Percentiles rank a stretch among this genome's conserved stretches.
Conservation (phyloP, 2,888 invertebrate species). For the Perithous albicinctus region DNA sequence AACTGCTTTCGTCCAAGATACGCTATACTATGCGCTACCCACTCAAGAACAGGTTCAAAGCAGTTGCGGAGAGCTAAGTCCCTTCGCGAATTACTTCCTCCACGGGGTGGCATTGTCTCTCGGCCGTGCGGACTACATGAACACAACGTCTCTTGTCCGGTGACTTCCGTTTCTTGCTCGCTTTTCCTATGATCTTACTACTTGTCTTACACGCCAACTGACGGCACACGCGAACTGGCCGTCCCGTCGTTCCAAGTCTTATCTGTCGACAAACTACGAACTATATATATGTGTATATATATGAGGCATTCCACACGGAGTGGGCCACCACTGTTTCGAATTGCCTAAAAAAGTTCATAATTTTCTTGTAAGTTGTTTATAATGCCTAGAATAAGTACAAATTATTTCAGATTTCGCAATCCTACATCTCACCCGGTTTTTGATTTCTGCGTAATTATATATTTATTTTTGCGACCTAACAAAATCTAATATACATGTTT, state of each 20-base stretch:
- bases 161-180: slow-evolving; percentile 72
- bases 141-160: slow-evolving; percentile 70
- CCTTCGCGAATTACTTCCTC: slow-evolving; percentile 80
- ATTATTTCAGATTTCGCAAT: no score
- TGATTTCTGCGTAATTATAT: no score
- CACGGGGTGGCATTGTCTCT: slow-evolving; percentile 77
- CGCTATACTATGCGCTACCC: slow-evolving; percentile 5
- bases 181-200: slow-evolving; percentile 40
- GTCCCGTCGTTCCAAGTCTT: background rate
- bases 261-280: background rate
- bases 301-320: no score
- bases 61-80: slow-evolving; percentile 74
- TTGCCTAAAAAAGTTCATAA: no score
- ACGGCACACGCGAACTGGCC: slow-evolving; percentile 19
- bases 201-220: slow-evolving; percentile 42
- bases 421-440: no score
- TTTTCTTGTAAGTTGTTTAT: no score
- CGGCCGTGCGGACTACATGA: slow-evolving; percentile 58
- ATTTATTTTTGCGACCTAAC: no score
- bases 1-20: slow-evolving; percentile 34
- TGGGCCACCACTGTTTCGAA: no score
- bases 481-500: no score
- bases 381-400: no score
- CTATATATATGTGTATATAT: no score
- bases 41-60: slow-evolving; percentile 65